A percentile compares a stretch with the other conserved stretches of the same genome.
phyloP scores from a whole-genome alignment of 2,888 invertebrate species.

The Synergus laeviventris region DNA sequence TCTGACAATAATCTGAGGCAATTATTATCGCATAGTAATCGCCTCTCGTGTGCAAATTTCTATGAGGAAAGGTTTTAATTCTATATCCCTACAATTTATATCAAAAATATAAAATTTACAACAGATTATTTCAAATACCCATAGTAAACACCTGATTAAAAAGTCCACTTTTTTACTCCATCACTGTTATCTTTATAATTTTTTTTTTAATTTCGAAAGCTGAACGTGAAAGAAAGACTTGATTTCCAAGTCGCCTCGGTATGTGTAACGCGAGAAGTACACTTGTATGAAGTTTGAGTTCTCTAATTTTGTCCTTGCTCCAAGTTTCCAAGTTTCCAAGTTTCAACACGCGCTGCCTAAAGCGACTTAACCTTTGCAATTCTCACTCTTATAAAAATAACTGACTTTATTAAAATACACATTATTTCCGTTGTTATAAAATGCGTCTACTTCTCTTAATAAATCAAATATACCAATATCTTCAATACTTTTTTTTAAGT shows the following conservation, averaged over 20 bases:
- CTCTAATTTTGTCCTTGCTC: slow-evolving; percentile 4
- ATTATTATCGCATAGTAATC: not conserved
- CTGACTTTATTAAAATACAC: not conserved
- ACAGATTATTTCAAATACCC: not conserved
- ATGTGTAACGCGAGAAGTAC: slow-evolving; percentile 22
- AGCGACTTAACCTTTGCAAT: not conserved
- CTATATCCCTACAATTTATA: not conserved
- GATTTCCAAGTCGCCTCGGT: slow-evolving; percentile 20
- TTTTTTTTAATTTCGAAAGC: not conserved
- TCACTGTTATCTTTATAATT: not conserved
- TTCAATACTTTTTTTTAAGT: too few relatives aligned
- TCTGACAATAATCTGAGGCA: too few relatives aligned
- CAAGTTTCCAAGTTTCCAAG: not conserved
- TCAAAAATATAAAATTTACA: not conserved
- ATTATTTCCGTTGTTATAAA: not conserved
- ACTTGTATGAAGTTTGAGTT: slow-evolving; percentile 27
- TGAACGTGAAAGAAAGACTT: slow-evolving; percentile 1
- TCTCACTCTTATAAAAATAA: not conserved
- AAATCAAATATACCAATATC: too few relatives aligned
- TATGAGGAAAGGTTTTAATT: not conserved
- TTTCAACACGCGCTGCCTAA: slow-evolving; percentile 14
- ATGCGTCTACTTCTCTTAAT: too few relatives aligned
- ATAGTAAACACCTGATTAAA: too few relatives aligned
- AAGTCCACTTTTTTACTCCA: not conserved
- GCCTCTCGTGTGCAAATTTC: not conserved